Conservation (phyloP, 1,140 invertebrate species). For the Dysdera silvatica region DNA sequence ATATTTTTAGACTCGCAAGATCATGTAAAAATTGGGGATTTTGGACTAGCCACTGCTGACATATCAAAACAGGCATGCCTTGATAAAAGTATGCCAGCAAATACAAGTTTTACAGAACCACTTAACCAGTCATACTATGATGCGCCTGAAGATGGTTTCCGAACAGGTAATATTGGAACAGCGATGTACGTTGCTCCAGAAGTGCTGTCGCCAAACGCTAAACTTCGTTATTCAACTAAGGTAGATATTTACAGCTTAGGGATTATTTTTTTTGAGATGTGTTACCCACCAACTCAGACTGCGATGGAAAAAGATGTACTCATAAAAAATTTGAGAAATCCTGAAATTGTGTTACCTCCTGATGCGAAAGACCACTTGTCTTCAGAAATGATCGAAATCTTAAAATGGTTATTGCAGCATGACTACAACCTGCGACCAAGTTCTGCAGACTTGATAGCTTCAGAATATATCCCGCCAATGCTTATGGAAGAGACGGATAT, state of each 20-base stretch:
- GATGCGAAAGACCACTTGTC: constrained; percentile 51
- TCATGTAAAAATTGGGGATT: constrained; percentile 96
- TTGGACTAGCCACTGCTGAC: constrained; percentile 80
- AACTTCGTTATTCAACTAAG: constrained; percentile 55
- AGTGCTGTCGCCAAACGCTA: constrained; percentile 46
- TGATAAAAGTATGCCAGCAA: no score
- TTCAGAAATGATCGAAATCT: constrained; percentile 44
- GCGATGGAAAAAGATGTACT: constrained; percentile 81
- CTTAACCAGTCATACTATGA: constrained; percentile 8
- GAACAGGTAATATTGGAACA: constrained; percentile 79
- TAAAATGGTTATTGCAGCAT: constrained; percentile 73
- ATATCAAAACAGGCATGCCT: constrained; percentile 39
- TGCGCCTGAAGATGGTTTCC: constrained; percentile 25
- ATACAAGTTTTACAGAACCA: background rate
- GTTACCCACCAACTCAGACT: constrained; percentile 67
- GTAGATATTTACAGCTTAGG: constrained; percentile 88
- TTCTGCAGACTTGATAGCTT: constrained; percentile 69
- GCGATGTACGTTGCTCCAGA: constrained; percentile 90
- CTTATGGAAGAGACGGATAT: constrained; percentile 69
- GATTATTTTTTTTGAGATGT: constrained; percentile 94
- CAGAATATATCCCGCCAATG: constrained; percentile 67
- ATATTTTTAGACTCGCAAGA: constrained; percentile 92
- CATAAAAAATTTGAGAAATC: constrained; percentile 57
- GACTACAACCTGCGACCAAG: constrained; percentile 72
- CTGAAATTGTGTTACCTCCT: constrained; percentile 59